Evolutionary conservation across 2,888 invertebrate species (phyloP).

Genomic region (Drosophila austrosaltans): DNA sequence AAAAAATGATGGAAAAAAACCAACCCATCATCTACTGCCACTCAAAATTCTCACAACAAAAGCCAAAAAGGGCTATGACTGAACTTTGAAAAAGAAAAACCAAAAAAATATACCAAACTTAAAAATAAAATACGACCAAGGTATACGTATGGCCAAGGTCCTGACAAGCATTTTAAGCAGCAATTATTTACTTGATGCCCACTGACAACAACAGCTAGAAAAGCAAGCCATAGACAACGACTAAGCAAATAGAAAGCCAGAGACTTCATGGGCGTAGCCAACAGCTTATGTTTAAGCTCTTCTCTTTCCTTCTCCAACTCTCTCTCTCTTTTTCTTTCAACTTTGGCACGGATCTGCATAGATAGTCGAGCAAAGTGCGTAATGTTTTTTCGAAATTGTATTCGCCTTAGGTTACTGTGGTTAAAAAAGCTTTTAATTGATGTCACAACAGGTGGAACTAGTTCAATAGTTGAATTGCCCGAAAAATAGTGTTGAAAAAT

Average conservation of each 20-base stretch:
- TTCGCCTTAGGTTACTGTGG: too few relatives aligned
- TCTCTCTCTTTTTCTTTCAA: neutral
- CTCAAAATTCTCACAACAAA: conserved; percentile 43
- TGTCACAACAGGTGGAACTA: too few relatives aligned
- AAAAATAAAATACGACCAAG: conserved; percentile 46
- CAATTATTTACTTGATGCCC: conserved; percentile 80
- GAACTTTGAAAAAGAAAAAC: conserved; percentile 25
- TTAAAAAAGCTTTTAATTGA: too few relatives aligned
- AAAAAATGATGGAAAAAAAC: neutral
- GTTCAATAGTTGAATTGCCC: too few relatives aligned
- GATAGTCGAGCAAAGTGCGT: too few relatives aligned
- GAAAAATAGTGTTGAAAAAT: too few relatives aligned
- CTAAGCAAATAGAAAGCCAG: conserved; percentile 3
- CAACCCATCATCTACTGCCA: conserved; percentile 37
- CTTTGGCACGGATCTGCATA: neutral
- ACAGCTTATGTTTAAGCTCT: conserved; percentile 2
- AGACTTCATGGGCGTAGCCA: conserved; percentile 13
- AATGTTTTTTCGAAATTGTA: too few relatives aligned
- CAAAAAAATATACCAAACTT: conserved; percentile 43
- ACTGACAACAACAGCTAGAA: conserved; percentile 65
- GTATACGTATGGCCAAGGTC: conserved; percentile 51
- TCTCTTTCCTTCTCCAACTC: neutral
- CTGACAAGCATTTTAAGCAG: conserved; percentile 82
- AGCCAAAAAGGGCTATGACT: conserved; percentile 26
- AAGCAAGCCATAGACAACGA: conserved; percentile 39